These are phyloP conservation scores for Murina feae DNA, from an alignment of 2,113 vertebrate species.

Conservation along the genomic window DNA sequence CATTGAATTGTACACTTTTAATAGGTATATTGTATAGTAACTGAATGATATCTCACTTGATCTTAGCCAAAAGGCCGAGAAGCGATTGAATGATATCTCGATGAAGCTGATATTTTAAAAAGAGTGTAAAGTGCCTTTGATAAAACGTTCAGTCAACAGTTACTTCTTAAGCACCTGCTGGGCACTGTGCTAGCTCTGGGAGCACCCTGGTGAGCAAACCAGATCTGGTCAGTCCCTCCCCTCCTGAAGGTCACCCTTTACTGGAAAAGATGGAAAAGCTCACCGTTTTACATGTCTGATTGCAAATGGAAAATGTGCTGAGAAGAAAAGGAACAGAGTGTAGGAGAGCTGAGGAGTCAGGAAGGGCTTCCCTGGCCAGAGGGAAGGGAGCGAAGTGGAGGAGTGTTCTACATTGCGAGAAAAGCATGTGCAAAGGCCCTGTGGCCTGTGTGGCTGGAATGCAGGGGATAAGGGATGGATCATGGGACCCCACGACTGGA, in stretches of 20 bases:
- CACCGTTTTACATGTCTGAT: not conserved
- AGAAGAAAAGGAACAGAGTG: not conserved
- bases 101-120: not conserved
- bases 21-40: not conserved
- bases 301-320: not conserved
- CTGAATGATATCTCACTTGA: not conserved
- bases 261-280: not conserved
- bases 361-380: not conserved
- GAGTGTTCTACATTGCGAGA: not conserved
- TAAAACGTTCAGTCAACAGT: not conserved
- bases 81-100: not conserved
- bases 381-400: fast-evolving
- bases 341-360: not conserved
- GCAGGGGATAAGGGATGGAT: not conserved
- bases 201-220: not conserved
- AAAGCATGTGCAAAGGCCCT: not conserved
- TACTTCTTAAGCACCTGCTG: not conserved
- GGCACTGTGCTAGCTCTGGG: not conserved
- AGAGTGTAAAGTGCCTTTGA: not conserved
- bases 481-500: not conserved
- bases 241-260: not conserved
- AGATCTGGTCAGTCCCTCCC: not conserved
- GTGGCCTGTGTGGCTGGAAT: not conserved
- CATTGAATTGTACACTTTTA: not conserved
- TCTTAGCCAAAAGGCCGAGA: no score